Evolutionary conservation across 2,888 invertebrate species (phyloP).

Genomic region (Sarcophaga carnaria): DNA sequence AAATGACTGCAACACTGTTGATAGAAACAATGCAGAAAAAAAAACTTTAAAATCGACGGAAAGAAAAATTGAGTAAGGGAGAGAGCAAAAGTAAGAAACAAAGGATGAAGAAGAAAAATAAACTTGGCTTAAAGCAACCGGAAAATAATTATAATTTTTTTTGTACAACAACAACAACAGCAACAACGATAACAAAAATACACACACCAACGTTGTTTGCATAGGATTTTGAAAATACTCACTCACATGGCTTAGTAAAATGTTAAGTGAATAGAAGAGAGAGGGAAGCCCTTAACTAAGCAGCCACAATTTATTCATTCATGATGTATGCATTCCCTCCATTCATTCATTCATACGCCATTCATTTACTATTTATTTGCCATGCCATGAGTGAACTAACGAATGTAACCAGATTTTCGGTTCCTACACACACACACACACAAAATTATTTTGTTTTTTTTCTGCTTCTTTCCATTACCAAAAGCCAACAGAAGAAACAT

Average conservation of each 20-base stretch:
- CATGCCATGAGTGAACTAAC: neutral
- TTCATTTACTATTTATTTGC: constrained; percentile 8
- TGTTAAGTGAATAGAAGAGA: neutral
- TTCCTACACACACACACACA: constrained; percentile 17
- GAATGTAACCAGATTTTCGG: constrained; percentile 57
- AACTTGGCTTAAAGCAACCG: constrained; percentile 65
- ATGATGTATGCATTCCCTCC: constrained; percentile 22
- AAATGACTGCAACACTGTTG: constrained; percentile 53
- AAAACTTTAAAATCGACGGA: constrained; percentile 30
- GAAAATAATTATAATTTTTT: constrained; percentile 64
- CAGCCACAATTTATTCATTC: constrained; percentile 53
- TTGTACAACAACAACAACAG: neutral
- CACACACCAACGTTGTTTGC: constrained; percentile 18
- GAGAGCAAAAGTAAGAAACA: constrained; percentile 3
- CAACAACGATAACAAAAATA: neutral
- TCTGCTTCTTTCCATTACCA: neutral
- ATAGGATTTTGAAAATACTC: constrained; percentile 25
- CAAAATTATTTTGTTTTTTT: neutral
- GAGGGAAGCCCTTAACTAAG: constrained; percentile 47
- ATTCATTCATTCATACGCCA: neutral
- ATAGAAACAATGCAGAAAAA: constrained; percentile 26
- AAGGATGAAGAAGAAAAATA: constrained; percentile 37
- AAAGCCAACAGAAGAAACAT: constrained; percentile 5
- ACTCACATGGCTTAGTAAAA: neutral
- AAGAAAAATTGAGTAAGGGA: constrained; percentile 6